Evolutionary conservation across 1,140 invertebrate genomes (phyloP).

Genomic region (Aphis craccivora): DNA sequence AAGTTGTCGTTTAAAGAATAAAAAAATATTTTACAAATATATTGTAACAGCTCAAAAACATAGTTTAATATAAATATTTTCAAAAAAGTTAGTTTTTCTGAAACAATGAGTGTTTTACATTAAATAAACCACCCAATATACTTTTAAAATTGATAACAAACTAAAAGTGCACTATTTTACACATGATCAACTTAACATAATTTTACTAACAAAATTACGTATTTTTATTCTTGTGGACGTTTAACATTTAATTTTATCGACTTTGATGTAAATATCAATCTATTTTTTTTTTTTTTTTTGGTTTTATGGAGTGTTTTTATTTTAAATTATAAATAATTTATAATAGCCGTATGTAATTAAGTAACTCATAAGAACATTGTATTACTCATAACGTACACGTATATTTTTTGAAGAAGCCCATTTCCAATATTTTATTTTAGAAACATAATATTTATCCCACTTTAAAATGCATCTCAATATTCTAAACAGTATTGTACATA

Average conservation of each 20-base stretch:
- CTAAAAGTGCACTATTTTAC: background rate
- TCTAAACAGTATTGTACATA: background rate
- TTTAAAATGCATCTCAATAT: background rate
- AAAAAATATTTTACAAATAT: no score
- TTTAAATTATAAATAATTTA: background rate
- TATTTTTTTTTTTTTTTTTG: background rate
- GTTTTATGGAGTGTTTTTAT: background rate
- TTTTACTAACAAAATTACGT: no score
- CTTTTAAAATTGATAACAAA: background rate
- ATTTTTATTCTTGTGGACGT: no score
- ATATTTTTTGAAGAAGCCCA: background rate
- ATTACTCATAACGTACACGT: background rate
- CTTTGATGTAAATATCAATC: no score
- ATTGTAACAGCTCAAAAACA: no score
- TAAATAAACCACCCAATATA: background rate
- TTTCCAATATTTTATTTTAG: background rate
- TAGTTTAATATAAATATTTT: no score
- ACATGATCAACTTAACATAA: background rate
- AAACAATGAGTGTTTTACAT: no score
- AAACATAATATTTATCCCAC: background rate
- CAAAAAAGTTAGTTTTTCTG: no score
- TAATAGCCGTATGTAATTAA: background rate
- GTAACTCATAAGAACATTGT: background rate
- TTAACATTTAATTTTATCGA: no score
- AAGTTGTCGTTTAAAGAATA: no score